These are phyloP conservation scores for Steinernema scapterisci DNA, from an alignment of 2,888 invertebrate species.

Conservation along the genomic window DNA sequence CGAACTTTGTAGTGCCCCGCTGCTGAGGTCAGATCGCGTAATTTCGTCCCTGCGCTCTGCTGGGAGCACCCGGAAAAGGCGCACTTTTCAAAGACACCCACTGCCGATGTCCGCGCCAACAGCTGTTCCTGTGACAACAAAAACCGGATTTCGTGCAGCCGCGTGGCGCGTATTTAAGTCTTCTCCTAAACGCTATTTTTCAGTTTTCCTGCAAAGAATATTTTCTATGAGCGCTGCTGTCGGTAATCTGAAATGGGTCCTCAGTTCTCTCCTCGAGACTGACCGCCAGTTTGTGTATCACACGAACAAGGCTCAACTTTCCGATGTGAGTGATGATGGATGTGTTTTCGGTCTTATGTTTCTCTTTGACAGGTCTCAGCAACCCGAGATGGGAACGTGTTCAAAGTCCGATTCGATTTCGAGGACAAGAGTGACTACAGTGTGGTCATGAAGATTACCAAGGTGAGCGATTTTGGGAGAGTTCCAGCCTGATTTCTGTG, in stretches of 20 bases:
- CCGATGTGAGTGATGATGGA: neutral
- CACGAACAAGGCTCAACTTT: neutral
- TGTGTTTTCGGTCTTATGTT: too few relatives aligned
- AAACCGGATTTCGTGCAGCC: neutral
- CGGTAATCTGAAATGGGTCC: constrained; percentile 6
- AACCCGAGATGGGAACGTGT: neutral
- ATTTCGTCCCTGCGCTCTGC: neutral
- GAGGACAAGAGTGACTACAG: neutral
- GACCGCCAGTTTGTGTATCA: constrained; percentile 9
- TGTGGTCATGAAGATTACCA: neutral
- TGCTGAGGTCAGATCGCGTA: neutral
- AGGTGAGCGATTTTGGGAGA: neutral
- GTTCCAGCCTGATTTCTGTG: neutral
- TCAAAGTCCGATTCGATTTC: constrained; percentile 8
- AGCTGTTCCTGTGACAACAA: neutral
- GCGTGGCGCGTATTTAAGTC: neutral
- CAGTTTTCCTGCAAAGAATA: neutral
- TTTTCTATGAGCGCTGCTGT: neutral
- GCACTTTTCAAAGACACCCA: constrained; percentile 8
- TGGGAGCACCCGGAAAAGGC: neutral
- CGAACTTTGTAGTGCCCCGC: neutral
- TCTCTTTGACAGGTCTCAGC: neutral
- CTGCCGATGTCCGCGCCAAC: constrained; percentile 7
- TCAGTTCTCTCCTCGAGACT: neutral
- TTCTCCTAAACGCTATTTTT: neutral